Conservation (phyloP, 1,140 invertebrate genomes). For the Solen grandis region DNA sequence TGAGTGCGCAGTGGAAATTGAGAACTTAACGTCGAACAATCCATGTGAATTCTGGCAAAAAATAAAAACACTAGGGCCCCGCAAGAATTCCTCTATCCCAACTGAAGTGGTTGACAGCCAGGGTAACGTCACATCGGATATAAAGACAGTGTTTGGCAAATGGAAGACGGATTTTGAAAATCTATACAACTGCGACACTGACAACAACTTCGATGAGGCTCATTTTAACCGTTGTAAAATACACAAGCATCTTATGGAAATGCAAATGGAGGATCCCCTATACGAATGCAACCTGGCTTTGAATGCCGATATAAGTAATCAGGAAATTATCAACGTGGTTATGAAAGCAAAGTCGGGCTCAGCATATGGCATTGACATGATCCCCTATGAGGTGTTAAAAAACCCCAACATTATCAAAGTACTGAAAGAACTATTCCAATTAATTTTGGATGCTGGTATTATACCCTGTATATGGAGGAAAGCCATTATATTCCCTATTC, state of each 20-base stretch:
- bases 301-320: neutral
- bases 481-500: constrained; percentile 32
- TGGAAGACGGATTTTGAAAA: neutral
- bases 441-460: neutral
- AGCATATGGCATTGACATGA: neutral
- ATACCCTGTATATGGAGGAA: constrained; percentile 25
- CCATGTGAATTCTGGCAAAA: neutral
- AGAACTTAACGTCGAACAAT: neutral
- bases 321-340: neutral
- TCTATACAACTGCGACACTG: neutral
- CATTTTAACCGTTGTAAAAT: neutral
- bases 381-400: constrained; percentile 13
- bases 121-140: neutral
- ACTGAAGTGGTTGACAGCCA: neutral
- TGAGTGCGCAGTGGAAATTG: neutral
- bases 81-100: neutral
- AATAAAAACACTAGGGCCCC: neutral
- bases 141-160: neutral
- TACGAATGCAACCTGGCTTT: neutral
- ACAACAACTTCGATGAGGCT: neutral
- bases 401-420: neutral
- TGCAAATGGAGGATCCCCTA: neutral
- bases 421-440: neutral
- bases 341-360: neutral
- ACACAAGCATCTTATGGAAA: neutral